These are phyloP conservation scores for Drosophila bunnanda DNA, from an alignment of 2,888 invertebrate genomes.

Conservation along the genomic window DNA sequence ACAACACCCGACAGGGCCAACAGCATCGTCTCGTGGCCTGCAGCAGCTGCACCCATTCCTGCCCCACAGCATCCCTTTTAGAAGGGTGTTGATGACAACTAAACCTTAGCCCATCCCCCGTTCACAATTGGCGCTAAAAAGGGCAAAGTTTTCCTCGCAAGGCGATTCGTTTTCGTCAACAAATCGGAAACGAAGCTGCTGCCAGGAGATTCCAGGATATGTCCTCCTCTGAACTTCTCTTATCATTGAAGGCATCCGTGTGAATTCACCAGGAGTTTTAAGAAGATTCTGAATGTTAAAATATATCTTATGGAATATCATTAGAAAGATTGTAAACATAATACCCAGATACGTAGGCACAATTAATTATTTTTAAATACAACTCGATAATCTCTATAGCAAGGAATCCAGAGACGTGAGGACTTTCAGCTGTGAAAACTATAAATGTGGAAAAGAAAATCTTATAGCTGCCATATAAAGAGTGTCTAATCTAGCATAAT, in stretches of 20 bases:
- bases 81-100: slow-evolving; percentile 49
- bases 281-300: slow-evolving; percentile 12
- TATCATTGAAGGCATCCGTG: slow-evolving; percentile 6
- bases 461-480: no score
- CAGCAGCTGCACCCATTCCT: slow-evolving; percentile 59
- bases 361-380: no score
- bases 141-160: slow-evolving; percentile 74
- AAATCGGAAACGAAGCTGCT: slow-evolving; percentile 65
- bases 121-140: slow-evolving; percentile 44
- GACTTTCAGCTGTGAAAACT: no score
- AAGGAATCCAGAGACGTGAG: no score
- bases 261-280: slow-evolving; percentile 4
- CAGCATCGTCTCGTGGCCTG: slow-evolving; percentile 65
- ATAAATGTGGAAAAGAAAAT: no score
- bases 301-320: background rate
- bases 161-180: slow-evolving; percentile 83
- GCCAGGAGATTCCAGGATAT: slow-evolving; percentile 24
- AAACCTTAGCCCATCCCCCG: slow-evolving; percentile 12
- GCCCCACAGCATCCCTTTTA: slow-evolving; percentile 10
- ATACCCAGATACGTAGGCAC: no score
- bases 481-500: no score
- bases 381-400: no score
- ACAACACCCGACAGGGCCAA: slow-evolving; percentile 71
- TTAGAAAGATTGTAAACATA: no score
- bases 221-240: background rate